Conservation (phyloP, 2,113 vertebrate genomes). For the Strix aluco region DNA sequence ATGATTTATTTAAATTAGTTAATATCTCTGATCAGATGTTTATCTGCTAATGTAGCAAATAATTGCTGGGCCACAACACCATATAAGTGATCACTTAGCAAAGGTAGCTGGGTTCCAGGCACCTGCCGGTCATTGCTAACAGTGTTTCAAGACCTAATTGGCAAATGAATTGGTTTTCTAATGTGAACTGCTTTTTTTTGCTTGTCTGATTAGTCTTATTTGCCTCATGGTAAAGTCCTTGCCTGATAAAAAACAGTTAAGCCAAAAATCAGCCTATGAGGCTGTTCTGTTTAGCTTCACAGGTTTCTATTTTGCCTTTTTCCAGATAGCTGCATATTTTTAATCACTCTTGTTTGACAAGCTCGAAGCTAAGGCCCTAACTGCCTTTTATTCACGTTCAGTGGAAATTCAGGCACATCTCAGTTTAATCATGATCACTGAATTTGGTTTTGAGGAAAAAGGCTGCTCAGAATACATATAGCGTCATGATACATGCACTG, state of each 20-base stretch:
- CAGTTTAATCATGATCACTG: background rate
- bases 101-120: background rate
- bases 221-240: background rate
- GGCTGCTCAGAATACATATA: background rate
- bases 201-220: background rate
- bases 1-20: background rate
- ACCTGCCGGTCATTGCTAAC: background rate
- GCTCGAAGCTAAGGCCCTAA: background rate
- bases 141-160: background rate
- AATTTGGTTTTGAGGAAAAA: background rate
- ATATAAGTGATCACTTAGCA: background rate
- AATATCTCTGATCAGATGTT: background rate
- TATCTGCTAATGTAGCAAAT: background rate
- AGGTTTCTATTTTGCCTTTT: background rate
- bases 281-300: background rate
- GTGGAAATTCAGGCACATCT: background rate
- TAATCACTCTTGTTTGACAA: background rate
- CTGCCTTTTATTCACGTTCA: background rate
- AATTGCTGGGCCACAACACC: background rate
- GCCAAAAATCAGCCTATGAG: background rate
- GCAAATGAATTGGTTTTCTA: background rate
- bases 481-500: accelerated
- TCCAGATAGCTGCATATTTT: background rate
- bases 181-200: background rate
- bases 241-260: background rate